These are phyloP conservation scores for Dipodomys stephensi DNA, from an alignment of 2,113 vertebrate species.

Conservation along the genomic window DNA sequence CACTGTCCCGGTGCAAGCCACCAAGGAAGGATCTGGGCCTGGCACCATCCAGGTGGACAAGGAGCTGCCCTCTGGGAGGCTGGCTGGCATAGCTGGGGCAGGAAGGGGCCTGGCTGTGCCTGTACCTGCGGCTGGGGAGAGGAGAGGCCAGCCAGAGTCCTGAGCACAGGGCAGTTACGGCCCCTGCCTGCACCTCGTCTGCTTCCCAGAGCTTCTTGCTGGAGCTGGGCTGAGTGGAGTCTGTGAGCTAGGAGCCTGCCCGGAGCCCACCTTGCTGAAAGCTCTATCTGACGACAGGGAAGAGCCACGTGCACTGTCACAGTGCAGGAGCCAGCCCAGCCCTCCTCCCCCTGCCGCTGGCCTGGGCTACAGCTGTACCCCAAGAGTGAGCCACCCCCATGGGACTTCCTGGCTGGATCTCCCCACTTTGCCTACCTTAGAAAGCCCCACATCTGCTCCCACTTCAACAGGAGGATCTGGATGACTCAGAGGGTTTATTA, in stretches of 20 bases:
- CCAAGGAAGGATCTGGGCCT: constrained; percentile 71
- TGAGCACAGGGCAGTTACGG: background rate
- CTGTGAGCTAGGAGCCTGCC: background rate
- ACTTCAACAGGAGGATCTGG: background rate
- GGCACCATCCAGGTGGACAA: constrained; percentile 29
- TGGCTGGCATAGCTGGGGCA: constrained; percentile 79
- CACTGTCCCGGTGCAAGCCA: constrained; percentile 78
- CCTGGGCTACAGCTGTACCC: accelerated
- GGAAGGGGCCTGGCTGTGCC: background rate
- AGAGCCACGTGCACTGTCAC: background rate
- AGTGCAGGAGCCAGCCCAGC: background rate
- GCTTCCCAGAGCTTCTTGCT: constrained; percentile 78
- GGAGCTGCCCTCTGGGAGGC: constrained; percentile 79
- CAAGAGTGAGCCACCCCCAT: accelerated
- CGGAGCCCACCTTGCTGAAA: constrained; percentile 71
- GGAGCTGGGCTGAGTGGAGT: constrained; percentile 77
- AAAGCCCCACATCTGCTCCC: background rate
- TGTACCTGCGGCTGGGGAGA: background rate
- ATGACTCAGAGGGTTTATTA: background rate
- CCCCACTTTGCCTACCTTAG: background rate
- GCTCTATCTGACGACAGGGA: constrained; percentile 52
- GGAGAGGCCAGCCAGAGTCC: constrained; percentile 70
- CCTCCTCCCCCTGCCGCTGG: background rate
- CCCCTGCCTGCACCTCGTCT: constrained; percentile 65
- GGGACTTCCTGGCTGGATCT: background rate